A percentile compares a stretch with the other conserved stretches of the same genome.
Evolutionary conservation across 2,113 vertebrate genomes (phyloP).

Genomic region (Cebus imitator): DNA sequence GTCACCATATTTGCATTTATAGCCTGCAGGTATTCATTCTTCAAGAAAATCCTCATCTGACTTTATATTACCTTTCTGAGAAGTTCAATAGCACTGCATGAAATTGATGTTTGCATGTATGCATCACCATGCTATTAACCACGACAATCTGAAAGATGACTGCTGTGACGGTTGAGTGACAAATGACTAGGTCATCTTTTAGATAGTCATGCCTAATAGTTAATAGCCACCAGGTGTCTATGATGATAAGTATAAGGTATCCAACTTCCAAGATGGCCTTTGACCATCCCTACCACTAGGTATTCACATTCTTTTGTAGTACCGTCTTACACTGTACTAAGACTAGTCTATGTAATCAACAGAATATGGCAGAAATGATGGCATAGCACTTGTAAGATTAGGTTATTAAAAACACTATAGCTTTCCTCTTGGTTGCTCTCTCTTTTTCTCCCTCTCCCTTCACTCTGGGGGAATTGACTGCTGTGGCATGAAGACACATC

Average conservation of each 20-base stretch:
- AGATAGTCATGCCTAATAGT: not conserved
- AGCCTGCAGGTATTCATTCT: not conserved
- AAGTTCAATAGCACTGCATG: not conserved
- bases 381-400: not conserved
- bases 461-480: not conserved
- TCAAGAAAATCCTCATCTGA: not conserved
- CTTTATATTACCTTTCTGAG: not conserved
- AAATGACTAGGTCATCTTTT: not conserved
- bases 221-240: not conserved
- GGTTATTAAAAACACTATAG: not conserved
- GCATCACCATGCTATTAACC: not conserved
- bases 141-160: not conserved
- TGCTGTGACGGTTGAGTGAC: not conserved
- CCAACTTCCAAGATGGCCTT: not conserved
- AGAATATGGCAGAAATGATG: not conserved
- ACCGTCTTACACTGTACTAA: not conserved
- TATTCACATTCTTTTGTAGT: not conserved
- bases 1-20: not conserved
- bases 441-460: not conserved
- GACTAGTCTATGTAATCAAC: not conserved
- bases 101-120: accelerated
- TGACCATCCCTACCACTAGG: not conserved
- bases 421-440: not conserved
- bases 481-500: not conserved
- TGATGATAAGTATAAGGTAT: not conserved